These are phyloP conservation scores for Salminus brasiliensis DNA, from an alignment of 2,113 vertebrate genomes.

Conservation along the genomic window DNA sequence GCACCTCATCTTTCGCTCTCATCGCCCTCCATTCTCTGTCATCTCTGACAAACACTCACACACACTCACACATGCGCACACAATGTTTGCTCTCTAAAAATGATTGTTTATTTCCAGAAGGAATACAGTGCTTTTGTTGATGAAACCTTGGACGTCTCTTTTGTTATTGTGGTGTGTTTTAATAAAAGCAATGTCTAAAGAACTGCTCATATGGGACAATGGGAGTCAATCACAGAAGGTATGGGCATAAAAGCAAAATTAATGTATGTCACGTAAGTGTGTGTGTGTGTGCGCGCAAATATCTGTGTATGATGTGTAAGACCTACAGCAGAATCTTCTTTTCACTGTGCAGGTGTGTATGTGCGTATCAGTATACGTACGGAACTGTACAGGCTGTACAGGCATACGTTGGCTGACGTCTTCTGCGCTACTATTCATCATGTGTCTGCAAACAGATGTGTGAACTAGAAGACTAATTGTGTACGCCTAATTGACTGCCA, in stretches of 20 bases:
- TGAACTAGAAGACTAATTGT: neutral
- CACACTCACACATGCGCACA: neutral
- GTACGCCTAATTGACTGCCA: neutral
- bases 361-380: neutral
- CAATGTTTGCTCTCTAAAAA: constrained; percentile 24
- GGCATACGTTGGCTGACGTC: neutral
- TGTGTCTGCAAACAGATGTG: neutral
- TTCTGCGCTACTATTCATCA: neutral
- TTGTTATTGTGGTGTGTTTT: constrained; percentile 57
- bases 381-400: too few species aligned
- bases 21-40: neutral
- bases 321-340: neutral
- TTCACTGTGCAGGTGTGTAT: neutral
- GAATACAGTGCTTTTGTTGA: constrained; percentile 43
- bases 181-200: constrained; percentile 55
- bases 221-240: constrained; percentile 45
- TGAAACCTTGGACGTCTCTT: constrained; percentile 49
- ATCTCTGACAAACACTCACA: neutral
- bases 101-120: constrained; percentile 52
- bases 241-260: constrained; percentile 40
- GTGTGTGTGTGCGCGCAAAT: constrained; percentile 16
- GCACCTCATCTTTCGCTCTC: neutral
- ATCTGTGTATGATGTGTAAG: neutral
- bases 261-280: constrained; percentile 18
- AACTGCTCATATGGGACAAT: constrained; percentile 50